Percentiles rank a stretch among this genome's conserved stretches.
These are phyloP conservation scores for Sipha maydis DNA, from an alignment of 2,888 invertebrate genomes.

Conservation along the genomic window DNA sequence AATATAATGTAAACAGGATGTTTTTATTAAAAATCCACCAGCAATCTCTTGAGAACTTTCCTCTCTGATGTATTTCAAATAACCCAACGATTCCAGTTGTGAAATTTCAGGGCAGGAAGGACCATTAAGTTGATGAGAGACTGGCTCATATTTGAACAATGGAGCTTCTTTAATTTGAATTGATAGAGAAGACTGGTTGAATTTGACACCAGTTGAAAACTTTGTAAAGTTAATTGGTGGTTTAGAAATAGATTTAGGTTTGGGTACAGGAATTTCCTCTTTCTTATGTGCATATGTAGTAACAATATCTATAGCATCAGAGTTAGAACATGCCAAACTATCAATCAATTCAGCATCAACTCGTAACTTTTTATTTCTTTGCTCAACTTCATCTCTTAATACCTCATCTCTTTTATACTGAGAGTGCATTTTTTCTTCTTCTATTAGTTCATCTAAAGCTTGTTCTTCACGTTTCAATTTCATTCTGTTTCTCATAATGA, in stretches of 20 bases:
- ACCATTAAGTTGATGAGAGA: conserved; percentile 75
- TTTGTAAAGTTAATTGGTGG: conserved; percentile 70
- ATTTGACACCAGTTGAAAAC: conserved; percentile 83
- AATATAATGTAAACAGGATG: conserved; percentile 86
- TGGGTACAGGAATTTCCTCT: conserved; percentile 72
- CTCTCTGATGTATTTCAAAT: conserved; percentile 78
- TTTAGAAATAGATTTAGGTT: conserved; percentile 57
- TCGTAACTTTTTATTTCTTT: conserved; percentile 83
- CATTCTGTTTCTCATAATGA: conserved; percentile 82
- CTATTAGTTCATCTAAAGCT: conserved; percentile 85
- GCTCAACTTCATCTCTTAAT: conserved; percentile 75
- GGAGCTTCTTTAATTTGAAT: conserved; percentile 83
- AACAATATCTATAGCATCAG: conserved; percentile 88
- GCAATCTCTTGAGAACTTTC: conserved; percentile 82
- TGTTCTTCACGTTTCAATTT: conserved; percentile 78
- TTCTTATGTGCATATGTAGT: conserved; percentile 81
- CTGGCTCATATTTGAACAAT: conserved; percentile 76
- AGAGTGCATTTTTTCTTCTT: conserved; percentile 82
- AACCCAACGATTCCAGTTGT: conserved; percentile 76
- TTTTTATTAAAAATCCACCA: conserved; percentile 85
- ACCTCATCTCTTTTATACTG: conserved; percentile 79
- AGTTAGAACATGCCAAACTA: conserved; percentile 92
- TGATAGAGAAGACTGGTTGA: conserved; percentile 71
- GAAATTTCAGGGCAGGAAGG: conserved; percentile 76
- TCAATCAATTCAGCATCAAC: conserved; percentile 94